A percentile compares a stretch with the other conserved stretches of the same genome.
These are phyloP conservation scores for Pseudois nayaur DNA, from an alignment of 2,113 vertebrate species.

Conservation along the genomic window DNA sequence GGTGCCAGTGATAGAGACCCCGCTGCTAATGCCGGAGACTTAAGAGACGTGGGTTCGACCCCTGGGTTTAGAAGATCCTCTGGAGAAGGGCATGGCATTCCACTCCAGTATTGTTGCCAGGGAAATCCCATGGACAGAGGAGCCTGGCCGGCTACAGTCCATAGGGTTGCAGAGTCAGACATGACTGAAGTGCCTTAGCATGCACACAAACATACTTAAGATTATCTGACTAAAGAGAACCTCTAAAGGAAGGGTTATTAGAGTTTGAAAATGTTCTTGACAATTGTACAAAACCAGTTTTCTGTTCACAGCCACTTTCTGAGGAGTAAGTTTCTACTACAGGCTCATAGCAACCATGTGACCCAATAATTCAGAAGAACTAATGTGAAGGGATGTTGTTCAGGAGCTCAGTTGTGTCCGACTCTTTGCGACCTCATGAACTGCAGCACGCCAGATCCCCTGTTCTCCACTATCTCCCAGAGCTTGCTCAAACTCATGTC, in stretches of 20 bases:
- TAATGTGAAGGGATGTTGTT: background rate
- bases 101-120: background rate
- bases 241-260: background rate
- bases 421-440: background rate
- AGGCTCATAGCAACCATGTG: background rate
- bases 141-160: background rate
- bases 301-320: background rate
- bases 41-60: background rate
- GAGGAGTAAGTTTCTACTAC: background rate
- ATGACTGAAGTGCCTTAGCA: background rate
- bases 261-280: background rate
- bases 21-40: background rate
- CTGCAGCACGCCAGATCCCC: background rate
- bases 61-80: background rate
- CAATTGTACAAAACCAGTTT: background rate
- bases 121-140: background rate
- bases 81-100: background rate
- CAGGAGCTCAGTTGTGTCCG: background rate
- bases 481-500: background rate
- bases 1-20: background rate
- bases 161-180: background rate
- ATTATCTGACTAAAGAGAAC: background rate
- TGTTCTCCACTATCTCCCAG: background rate
- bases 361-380: background rate
- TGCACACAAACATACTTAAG: background rate